Evolutionary conservation across 2,797 vertebrate genomes (phyloP), one percentile per base, ranked within the genome.

Genomic region (Sciurus carolinensis): DNA sequence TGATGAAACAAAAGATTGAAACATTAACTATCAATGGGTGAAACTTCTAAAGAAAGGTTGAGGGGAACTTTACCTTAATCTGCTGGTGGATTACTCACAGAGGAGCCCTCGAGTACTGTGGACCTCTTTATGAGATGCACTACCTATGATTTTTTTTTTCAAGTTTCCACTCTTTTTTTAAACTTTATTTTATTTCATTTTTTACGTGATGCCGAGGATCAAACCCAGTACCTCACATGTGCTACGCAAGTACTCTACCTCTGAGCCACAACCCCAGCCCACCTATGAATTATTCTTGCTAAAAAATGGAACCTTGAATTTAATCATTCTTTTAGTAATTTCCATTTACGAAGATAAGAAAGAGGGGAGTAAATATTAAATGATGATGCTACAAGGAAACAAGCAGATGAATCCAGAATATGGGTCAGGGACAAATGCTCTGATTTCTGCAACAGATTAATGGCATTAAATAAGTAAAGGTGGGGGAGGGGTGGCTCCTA

Each of bases 21-120:
- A 33, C 15, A 33, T 1, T 20, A 59, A 9, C 52, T 57, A 13
- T 36, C 3, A 18, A 3, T 3, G 13, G 64, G 36, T 47, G 54
- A 75, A 30, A 36, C 75, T 64, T 80, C 28, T 7, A 5, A 59
- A 22, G 26, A 36, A 42, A 67, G 33, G 39, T 8, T 42, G 80
- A 76, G 20, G 22, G 12, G 26, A 44, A 11, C 26, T 28, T 88
- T 3, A 6, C 22, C 33, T 57, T 7, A 2, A 11, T 76, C 24
- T 11, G 5, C 36, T 20, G 15, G 2, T 26, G 1, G 30, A 8
- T 44, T 20, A 3, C 36, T 62, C 1, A 66, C 30, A 6, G 67
- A 15, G 44, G 76, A 0, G 24, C 44, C 28, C 0, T 2, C 36
- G 3, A 39, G 18, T 15, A 3, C 13, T 2, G 5, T 22, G 9